Percentiles rank a stretch among this genome's conserved stretches.
Evolutionary conservation across 2,113 vertebrate species (phyloP).

Genomic region (Pseudolaguvia tuberculata): DNA sequence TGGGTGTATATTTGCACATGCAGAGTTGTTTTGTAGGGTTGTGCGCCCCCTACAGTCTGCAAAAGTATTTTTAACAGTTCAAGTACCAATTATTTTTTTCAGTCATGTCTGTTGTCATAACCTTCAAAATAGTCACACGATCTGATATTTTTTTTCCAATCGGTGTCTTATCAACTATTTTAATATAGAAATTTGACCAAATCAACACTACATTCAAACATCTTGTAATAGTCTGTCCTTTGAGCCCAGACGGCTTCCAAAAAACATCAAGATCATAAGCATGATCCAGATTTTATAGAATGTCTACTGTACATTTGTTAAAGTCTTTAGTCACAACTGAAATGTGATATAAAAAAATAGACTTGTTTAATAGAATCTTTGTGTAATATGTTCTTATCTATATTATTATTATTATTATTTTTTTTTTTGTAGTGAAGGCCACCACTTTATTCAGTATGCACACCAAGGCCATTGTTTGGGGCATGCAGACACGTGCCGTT

Average conservation of each 20-base stretch:
- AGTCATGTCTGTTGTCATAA: too few species aligned
- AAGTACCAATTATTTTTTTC: background rate
- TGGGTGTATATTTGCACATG: background rate
- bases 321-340: background rate
- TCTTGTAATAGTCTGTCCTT: background rate
- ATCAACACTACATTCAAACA: too few species aligned
- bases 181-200: too few species aligned
- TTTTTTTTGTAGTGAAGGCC: constrained; percentile 71
- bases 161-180: too few species aligned
- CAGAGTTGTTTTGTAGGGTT: background rate
- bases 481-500: constrained; percentile 95
- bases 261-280: background rate
- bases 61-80: background rate
- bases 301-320: too few species aligned
- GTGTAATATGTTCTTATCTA: too few species aligned
- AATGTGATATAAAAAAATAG: background rate
- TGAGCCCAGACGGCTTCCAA: background rate
- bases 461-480: constrained; percentile 94
- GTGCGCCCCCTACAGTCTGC: background rate
- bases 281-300: too few species aligned
- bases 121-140: too few species aligned
- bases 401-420: too few species aligned
- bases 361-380: too few species aligned
- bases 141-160: too few species aligned
- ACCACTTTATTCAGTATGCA: constrained; percentile 83